Conservation (phyloP, 2,888 invertebrate genomes). For the Mactromeris polynyma region DNA sequence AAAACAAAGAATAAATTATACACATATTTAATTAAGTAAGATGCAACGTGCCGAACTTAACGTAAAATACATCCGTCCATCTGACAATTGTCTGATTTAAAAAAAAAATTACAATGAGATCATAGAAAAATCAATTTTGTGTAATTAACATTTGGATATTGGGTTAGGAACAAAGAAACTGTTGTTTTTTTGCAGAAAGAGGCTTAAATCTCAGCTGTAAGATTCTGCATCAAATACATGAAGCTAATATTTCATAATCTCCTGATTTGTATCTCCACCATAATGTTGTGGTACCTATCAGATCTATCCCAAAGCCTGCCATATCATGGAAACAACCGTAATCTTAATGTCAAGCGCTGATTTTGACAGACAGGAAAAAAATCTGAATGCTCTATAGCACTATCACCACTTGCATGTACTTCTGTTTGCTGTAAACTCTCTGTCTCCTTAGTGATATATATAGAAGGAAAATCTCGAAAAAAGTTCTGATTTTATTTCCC, state of each 20-base stretch:
- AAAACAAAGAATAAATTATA: no score
- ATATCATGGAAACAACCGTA: background rate
- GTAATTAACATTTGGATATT: background rate
- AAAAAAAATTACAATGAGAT: background rate
- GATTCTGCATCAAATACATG: background rate
- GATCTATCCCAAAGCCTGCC: background rate
- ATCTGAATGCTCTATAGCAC: background rate
- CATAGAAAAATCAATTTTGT: background rate
- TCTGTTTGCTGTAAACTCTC: background rate
- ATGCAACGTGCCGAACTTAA: no score
- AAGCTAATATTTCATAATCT: constrained; percentile 6
- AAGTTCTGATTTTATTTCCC: background rate
- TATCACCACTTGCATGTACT: background rate
- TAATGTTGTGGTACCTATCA: background rate
- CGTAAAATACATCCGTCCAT: background rate
- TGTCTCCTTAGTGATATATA: background rate
- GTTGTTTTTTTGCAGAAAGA: background rate
- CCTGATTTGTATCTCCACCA: background rate
- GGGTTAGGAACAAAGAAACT: background rate
- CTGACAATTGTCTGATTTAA: background rate
- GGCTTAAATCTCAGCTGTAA: background rate
- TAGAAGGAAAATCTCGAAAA: background rate
- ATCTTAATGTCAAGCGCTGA: constrained; percentile 5
- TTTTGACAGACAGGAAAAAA: constrained; percentile 14
- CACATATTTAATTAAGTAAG: no score